Percentiles rank a stretch among this genome's conserved stretches.
phyloP scores from a whole-genome alignment of 2,113 vertebrate species.

The Cnemophilus loriae region DNA sequence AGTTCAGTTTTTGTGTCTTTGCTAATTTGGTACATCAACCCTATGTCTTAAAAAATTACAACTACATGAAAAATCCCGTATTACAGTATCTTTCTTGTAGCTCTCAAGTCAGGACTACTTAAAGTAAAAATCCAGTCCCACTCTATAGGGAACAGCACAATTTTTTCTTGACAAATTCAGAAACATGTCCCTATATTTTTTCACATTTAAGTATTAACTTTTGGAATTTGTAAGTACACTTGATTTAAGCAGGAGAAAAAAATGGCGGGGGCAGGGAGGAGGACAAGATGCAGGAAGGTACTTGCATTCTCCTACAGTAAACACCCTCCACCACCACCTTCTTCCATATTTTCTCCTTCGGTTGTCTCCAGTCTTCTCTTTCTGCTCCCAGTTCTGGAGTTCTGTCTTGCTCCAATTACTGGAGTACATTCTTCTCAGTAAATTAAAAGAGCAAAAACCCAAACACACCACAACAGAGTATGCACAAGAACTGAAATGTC shows the following conservation, averaged over 20 bases:
- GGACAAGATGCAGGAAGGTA: not conserved
- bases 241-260: not conserved
- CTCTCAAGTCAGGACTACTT: not conserved
- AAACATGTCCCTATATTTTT: not conserved
- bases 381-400: not conserved
- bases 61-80: not conserved
- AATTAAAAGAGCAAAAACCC: not conserved
- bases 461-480: not conserved
- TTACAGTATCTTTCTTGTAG: not conserved
- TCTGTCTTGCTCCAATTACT: not conserved
- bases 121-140: not conserved
- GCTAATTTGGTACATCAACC: not conserved
- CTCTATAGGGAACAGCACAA: not conserved
- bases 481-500: not conserved
- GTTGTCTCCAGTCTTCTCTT: not conserved
- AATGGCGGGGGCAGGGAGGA: not conserved
- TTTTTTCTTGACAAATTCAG: not conserved
- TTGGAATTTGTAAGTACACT: not conserved
- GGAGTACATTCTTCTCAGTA: not conserved
- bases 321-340: not conserved
- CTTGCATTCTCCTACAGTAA: not conserved
- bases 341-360: not conserved
- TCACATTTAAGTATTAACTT: not conserved
- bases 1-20: not conserved
- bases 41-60: not conserved